phyloP scores from a whole-genome alignment of 1,140 invertebrate species.

The Hesperophylax magnus region DNA sequence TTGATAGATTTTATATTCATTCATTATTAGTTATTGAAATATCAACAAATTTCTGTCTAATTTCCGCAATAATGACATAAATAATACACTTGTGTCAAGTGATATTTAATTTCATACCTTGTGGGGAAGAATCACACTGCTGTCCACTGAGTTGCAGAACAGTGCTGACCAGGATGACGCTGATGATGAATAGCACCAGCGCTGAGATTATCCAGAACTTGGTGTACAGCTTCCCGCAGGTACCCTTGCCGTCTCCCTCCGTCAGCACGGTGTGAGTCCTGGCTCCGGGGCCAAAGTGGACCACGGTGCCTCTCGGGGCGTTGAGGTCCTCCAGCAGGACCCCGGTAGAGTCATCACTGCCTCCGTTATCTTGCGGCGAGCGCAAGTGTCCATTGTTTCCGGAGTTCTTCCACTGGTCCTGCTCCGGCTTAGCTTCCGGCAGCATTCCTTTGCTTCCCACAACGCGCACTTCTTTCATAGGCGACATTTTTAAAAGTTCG shows the following conservation, averaged over 20 bases:
- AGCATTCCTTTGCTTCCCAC: neutral
- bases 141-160: conserved; percentile 39
- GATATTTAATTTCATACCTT: conserved; percentile 19
- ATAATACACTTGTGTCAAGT: too few species aligned
- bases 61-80: too few species aligned
- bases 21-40: too few species aligned
- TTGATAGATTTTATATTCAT: too few species aligned
- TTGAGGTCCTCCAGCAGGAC: conserved; percentile 47
- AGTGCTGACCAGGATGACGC: conserved; percentile 36
- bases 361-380: conserved; percentile 31
- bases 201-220: conserved; percentile 33
- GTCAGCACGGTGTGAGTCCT: conserved; percentile 41
- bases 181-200: conserved; percentile 43
- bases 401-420: conserved; percentile 39
- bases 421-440: conserved; percentile 5
- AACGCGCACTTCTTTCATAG: conserved; percentile 36
- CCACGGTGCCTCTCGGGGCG: conserved; percentile 47
- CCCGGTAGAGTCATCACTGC: conserved; percentile 39
- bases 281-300: conserved; percentile 42
- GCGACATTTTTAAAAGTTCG: conserved; percentile 18
- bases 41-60: too few species aligned
- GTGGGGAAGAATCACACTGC: neutral
- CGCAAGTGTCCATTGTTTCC: conserved; percentile 50
- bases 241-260: neutral
- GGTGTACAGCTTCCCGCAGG: conserved; percentile 8